Conservation (phyloP, 2,113 vertebrate species). For the Marmota monax region DNA sequence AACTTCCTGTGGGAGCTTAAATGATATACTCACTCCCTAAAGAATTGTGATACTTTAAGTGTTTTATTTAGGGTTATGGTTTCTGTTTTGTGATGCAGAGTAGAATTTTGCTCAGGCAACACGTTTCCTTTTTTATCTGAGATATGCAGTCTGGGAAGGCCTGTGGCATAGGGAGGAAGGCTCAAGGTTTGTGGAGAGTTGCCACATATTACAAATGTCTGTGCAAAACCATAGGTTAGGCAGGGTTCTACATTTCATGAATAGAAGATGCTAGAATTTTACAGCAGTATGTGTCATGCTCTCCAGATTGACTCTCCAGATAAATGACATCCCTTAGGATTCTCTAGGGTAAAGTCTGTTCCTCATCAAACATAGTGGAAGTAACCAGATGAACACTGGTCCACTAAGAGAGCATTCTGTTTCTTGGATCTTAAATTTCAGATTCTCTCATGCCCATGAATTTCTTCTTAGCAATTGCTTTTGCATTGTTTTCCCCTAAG, state of each 20-base stretch:
- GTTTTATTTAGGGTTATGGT: constrained; percentile 43
- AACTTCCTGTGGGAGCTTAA: neutral
- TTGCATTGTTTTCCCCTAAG: neutral
- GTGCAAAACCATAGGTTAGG: neutral
- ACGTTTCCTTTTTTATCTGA: neutral
- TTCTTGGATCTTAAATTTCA: neutral
- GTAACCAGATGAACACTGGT: neutral
- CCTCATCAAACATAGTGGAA: neutral
- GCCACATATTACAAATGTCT: neutral
- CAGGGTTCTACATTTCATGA: neutral
- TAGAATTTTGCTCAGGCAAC: constrained; percentile 26
- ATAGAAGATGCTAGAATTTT: neutral
- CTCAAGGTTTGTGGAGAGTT: neutral
- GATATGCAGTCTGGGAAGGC: neutral
- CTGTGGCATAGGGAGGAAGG: neutral
- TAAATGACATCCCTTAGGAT: neutral
- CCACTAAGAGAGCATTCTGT: neutral
- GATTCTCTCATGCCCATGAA: neutral
- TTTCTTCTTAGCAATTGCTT: neutral
- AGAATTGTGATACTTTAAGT: neutral
- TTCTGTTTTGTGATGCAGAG: constrained; percentile 6
- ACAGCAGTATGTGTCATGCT: neutral
- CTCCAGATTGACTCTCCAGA: neutral
- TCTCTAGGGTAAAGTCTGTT: neutral
- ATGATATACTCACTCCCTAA: constrained; percentile 28